Evolutionary conservation across 1,140 invertebrate genomes (phyloP), one percentile per base, ranked within the genome.

Genomic region (Ceratina australensis): DNA sequence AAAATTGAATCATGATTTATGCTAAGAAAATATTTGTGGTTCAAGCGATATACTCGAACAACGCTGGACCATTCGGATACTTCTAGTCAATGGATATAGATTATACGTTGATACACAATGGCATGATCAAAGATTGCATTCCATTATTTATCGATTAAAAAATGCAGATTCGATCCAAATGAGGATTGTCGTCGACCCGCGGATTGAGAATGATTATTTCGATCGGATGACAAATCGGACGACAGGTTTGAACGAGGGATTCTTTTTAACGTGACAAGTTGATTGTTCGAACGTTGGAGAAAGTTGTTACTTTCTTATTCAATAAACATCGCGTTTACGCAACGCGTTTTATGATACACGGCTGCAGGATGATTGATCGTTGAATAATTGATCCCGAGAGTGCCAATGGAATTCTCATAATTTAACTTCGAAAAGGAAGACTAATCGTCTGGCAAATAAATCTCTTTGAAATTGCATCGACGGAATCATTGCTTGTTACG

Each of bases 381-480:
- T 47, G 64, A 66, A 66, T 66, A 66, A 66, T 66, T 26, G 64
- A 66, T 50, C 8, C 15, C 16, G 33, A 18, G 64, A 18, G 22
- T 18, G 42, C 8, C 42, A 16, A 2, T 10, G 18, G 22, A 65
- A 49, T 49, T 49, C 64, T n/a, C 24, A 4, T 26, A 26, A 59
- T 26, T 26, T 15, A 26, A 15, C 22, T 50, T 15, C 50, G 20
- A 26, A 7, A 12, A 50, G 22, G 15, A 50, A 66, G 47, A 66
- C 47, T 24, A 66, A 66, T 66, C 22, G 64, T 13, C 10, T 24
- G 3, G 5, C 47, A 7, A 66, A 12, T n/a, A 66, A 66, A 26
- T 50, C 64, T 42, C n/a, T 50, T 42, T 42, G 42, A 47, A 1
- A 16, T 16, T 4, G 3, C 63, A 0, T 24, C 24, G 0, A 15